Conservation (phyloP, 1,140 invertebrate species). For the Zaprionus davidi region DNA sequence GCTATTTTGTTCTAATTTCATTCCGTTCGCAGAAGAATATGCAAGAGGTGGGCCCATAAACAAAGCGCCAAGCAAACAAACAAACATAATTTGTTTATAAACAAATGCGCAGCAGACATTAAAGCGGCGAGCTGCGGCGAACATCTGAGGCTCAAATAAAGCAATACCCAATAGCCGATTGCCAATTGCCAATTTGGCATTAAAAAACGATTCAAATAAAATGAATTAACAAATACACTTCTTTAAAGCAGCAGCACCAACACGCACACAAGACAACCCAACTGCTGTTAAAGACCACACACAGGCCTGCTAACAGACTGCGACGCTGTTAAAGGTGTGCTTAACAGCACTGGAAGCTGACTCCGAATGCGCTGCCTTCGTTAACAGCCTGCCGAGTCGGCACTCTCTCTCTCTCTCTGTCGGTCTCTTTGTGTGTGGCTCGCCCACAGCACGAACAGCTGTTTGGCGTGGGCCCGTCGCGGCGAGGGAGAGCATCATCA, state of each 20-base stretch:
- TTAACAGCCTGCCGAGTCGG: constrained; percentile 20
- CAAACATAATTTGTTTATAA: constrained; percentile 70
- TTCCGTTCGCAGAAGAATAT: constrained; percentile 39
- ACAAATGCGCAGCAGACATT: constrained; percentile 72
- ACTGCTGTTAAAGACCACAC: constrained; percentile 40
- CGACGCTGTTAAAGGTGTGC: constrained; percentile 28
- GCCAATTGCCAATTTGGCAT: constrained; percentile 43
- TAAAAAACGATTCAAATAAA: constrained; percentile 72
- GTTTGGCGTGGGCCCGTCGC: constrained; percentile 56
- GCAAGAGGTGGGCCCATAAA: constrained; percentile 42
- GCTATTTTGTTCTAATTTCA: constrained; percentile 52
- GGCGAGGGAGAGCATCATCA: constrained; percentile 54
- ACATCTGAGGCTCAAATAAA: constrained; percentile 40
- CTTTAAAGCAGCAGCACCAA: not conserved
- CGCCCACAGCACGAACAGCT: constrained; percentile 41
- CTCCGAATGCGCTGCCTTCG: constrained; percentile 45
- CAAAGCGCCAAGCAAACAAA: constrained; percentile 24
- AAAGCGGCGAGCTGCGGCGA: constrained; percentile 47
- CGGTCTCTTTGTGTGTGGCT: not conserved
- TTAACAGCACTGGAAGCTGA: constrained; percentile 61
- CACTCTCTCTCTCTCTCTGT: not conserved
- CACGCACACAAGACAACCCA: not conserved
- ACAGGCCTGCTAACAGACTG: not conserved
- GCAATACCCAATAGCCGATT: constrained; percentile 12
- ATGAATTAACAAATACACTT: constrained; percentile 59